Base-by-base conservation (phyloP, 2,797 vertebrate species). In the Enteromius fasciolatus region DNA sequence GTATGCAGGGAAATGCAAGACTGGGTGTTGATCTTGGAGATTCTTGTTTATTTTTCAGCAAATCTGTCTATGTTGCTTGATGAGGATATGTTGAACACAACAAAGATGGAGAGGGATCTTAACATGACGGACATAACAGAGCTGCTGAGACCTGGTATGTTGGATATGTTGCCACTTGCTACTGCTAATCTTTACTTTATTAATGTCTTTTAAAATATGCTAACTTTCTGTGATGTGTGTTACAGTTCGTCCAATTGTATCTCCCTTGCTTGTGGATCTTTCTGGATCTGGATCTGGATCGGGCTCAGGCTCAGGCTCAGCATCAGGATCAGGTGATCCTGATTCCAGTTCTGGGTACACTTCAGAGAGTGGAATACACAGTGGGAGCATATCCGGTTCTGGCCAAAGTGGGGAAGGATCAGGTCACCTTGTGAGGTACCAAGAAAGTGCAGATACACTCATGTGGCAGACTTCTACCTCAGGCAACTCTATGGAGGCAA, bases 221-320 rank as follows among this genome's bases (percentile, higher is more conserved):
- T 79, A 7, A 78, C n/a, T 44, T 59, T 79, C 15, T 76, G 12
- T 67, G 8, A 61, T 81, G 23, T 81, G 11, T 85, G 67, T 67
- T 52, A 1, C 86, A 93, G 89, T 73, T 72, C 77, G 0, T 67
- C 83, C 94, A 41, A 87, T 88, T 15, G 88, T 90, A 89, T 89
- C 93, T 87, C 89, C 93, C 70, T 80, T 89, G 28, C 86, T 86
- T 1, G 3, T 86, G 82, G 61, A 82, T 12, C 80, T n/a, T 5
- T 92, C 92, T 18, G 90, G 90, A 59, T 94, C 90, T 72, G 91
- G 89, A 70, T 92, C 92, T 15, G 91, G 91, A 54, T 94, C 90
- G 63, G 90, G 89, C 54, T 92, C 90, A 4, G 89, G 33, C 15
- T 72, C 80, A 15, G 72, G 89, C 59, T 92, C 90, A 4, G 89